Base-by-base conservation (phyloP, 1,140 invertebrate genomes). In the Drosophila takahashii region DNA sequence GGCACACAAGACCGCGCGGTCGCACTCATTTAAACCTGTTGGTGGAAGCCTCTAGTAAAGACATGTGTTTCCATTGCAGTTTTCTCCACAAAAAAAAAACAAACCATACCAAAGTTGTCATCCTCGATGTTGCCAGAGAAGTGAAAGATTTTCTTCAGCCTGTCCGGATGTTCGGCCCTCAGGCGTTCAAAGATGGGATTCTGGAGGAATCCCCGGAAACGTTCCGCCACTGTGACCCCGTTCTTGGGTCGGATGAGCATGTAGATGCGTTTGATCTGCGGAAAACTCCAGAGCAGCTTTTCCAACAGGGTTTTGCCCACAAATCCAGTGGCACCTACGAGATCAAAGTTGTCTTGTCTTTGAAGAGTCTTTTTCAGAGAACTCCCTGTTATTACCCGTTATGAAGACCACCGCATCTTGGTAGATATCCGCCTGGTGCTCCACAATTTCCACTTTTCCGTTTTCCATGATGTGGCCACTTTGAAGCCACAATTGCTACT, bases 221-320 rank as follows among this genome's bases (percentile, higher is more conserved):
- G 79, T 27, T 90, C 57, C 5, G 77, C 92, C 7, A 79, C 79
- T 1, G 50, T 34, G 1, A 75, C 16, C 0, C 91, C 91, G 29
- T 62, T 70, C 81, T 96, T 96, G 11, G 94, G 93, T 54, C 96
- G 92, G 58, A 96, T 94, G 3, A 96, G 92, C 42, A 96, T 92
- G 74, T 95, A 96, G 26, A 97, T 94, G 26, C 90, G 93, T 18
- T 93, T 92, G 10, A 96, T 87, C 18, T 93, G 93, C 3, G 94
- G 94, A 93, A 96, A 97, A 52, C 94, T 94, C 75, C 95, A 93
- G 18, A 96, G 92, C 29, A 96, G 86, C 91, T 96, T 96, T 85
- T 96, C 96, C 53, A 96, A 90, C 51, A 96, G 90, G 2, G 95
- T 95, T 91, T 96, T 96, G 10, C 95, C 95, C 58, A 92, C 87